Percentiles rank a stretch among this genome's conserved stretches.
Conservation (phyloP, 2,797 vertebrate genomes). For the Bovichtus diacanthus region DNA sequence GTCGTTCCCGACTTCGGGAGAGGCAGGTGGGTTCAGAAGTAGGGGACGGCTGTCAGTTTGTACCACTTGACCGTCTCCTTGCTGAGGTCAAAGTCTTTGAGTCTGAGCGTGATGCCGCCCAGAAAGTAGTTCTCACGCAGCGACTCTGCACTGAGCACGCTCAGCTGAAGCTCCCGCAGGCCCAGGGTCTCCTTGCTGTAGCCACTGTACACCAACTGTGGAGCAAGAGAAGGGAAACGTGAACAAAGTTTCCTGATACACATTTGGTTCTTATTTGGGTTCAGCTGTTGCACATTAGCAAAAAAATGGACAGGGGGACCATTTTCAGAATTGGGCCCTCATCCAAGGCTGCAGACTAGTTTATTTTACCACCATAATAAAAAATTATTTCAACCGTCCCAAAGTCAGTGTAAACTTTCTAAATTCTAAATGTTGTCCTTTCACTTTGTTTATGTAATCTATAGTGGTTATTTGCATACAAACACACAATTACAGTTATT, state of each 20-base stretch:
- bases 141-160: slow-evolving; percentile 96
- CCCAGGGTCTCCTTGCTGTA: slow-evolving; percentile 94
- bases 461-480: too few species aligned
- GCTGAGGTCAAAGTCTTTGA: slow-evolving; percentile 98
- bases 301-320: too few species aligned
- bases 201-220: slow-evolving; percentile 95
- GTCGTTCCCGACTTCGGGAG: neutral
- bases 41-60: slow-evolving; percentile 91
- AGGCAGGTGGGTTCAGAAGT: slow-evolving; percentile 79
- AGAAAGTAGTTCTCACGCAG: slow-evolving; percentile 97
- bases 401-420: too few species aligned
- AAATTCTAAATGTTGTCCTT: too few species aligned
- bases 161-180: slow-evolving; percentile 94
- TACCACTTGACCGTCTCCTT: slow-evolving; percentile 98
- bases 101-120: slow-evolving; percentile 93
- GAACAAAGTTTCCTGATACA: neutral
- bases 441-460: too few species aligned
- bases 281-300: too few species aligned
- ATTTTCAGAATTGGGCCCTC: too few species aligned
- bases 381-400: too few species aligned
- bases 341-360: too few species aligned
- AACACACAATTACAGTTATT: too few species aligned
- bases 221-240: slow-evolving; percentile 24
- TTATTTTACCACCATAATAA: too few species aligned
- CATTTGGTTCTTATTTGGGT: neutral